Evolutionary conservation across 2,888 invertebrate genomes (phyloP).

Genomic region (Pteria penguin): DNA sequence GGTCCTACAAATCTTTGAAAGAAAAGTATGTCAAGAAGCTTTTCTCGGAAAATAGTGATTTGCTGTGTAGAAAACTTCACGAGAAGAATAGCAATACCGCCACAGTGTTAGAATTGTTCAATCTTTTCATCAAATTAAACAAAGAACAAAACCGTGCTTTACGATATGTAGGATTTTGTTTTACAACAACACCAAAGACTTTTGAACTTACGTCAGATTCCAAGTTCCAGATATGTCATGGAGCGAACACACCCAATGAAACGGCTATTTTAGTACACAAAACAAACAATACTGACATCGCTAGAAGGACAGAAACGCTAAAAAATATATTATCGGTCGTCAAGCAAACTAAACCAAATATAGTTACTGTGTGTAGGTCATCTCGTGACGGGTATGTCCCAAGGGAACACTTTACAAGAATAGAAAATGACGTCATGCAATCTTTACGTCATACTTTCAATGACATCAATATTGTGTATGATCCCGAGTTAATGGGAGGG

Average conservation of each 20-base stretch:
- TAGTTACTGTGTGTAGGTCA: constrained; percentile 72
- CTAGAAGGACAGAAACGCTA: constrained; percentile 46
- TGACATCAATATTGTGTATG: constrained; percentile 60
- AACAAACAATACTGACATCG: constrained; percentile 54
- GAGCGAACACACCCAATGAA: constrained; percentile 59
- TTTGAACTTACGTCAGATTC: constrained; percentile 30
- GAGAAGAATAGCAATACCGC: background rate
- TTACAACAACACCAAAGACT: constrained; percentile 58
- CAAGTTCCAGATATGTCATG: constrained; percentile 63
- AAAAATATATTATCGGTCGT: constrained; percentile 48
- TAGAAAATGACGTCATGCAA: constrained; percentile 63
- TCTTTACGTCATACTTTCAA: constrained; percentile 47
- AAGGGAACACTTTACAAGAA: constrained; percentile 57
- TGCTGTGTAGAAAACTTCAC: background rate
- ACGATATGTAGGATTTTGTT: constrained; percentile 46
- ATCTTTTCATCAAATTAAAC: background rate
- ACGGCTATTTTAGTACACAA: constrained; percentile 57
- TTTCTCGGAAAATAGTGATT: background rate
- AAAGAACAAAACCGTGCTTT: background rate
- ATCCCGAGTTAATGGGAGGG: constrained; percentile 69
- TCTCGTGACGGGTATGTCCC: constrained; percentile 76
- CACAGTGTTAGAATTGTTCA: background rate
- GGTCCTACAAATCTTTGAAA: background rate
- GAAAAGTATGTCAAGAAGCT: background rate
- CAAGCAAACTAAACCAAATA: constrained; percentile 43